Base-by-base conservation (phyloP, 2,888 invertebrate genomes). In the Eustalomyia histrio region DNA sequence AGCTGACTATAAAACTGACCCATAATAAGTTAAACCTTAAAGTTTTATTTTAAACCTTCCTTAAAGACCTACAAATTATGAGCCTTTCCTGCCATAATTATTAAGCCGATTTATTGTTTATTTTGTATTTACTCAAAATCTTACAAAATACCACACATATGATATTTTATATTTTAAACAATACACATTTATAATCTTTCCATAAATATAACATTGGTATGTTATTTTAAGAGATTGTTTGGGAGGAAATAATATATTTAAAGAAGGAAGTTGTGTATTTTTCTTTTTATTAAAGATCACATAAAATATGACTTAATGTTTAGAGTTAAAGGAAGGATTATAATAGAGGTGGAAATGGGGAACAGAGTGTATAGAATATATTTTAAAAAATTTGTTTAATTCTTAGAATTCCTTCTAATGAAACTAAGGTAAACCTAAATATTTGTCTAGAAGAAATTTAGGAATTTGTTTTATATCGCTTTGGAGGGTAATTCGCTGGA, bases 71-170 rank as follows among this genome's bases (percentile, higher is more conserved):
- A 21, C 12, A 53, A 21, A 18, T 53, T 53, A 53, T 17, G 12
- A 53, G 18, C 53, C 53, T 53, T 53, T 53, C 53, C 53, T 53
- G 53, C 18, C 21, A 18, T 18, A 53, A 21, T 53, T 53, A 21
- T 21, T 53, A 53, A 53, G 14, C 53, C 17, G 53, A 7, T 53
- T 18, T 12, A 53, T 68, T 68, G 68, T 68, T 57, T 68, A 39
- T 47, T 68, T 57, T 12, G 9, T 24, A 14, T 29, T 35, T 57
- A 43, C 68, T 47, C 64, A 39, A 39, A 39, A 3, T 2, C 12
- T 12, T 3, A 39, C 39, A 10, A 39, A 12, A 39, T 39, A 39
- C 12, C 1, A 12, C 14, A 1, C 12, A 39, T 39, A 12, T 39
- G 39, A 39, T 7, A 39, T 39, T 39, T 39, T 29, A 29, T 6